A percentile compares a stretch with the other conserved stretches of the same genome.
phyloP scores from a whole-genome alignment of 2,797 vertebrate genomes.

The Dicrostonyx torquatus region DNA sequence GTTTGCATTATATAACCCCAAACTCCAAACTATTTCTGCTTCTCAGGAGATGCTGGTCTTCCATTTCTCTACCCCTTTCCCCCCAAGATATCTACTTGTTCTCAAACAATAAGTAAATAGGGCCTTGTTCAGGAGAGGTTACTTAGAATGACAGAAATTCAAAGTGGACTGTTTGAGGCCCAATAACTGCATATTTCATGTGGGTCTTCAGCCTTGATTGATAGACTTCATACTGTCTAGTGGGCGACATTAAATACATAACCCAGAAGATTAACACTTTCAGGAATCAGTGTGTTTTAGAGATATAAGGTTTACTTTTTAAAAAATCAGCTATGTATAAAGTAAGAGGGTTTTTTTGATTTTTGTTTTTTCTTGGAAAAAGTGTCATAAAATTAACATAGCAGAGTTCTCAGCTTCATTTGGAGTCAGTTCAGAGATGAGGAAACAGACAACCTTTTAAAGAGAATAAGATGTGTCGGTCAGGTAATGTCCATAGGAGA shows the following conservation, averaged over 20 bases:
- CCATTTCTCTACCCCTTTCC: neutral
- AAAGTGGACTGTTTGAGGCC: conserved; percentile 15
- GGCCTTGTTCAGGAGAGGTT: conserved; percentile 41
- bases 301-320: neutral
- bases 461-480: neutral
- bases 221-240: neutral
- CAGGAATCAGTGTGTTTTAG: conserved; percentile 46
- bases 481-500: conserved; percentile 30
- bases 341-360: neutral
- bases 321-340: conserved; percentile 1
- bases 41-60: conserved; percentile 10
- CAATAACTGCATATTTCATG: conserved; percentile 26
- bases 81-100: conserved; percentile 16
- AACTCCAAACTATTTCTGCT: conserved; percentile 11
- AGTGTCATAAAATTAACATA: neutral
- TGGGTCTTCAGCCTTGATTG: conserved; percentile 16
- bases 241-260: conserved; percentile 30
- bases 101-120: conserved; percentile 43
- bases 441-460: conserved; percentile 23
- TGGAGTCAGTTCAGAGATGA: conserved; percentile 3
- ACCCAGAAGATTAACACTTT: neutral
- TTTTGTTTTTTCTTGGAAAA: neutral
- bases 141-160: conserved; percentile 47
- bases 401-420: conserved; percentile 37
- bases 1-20: conserved; percentile 24